A percentile compares a stretch with the other conserved stretches of the same genome.
Evolutionary conservation across 2,888 invertebrate species (phyloP).

Genomic region (Doris montereyensis): DNA sequence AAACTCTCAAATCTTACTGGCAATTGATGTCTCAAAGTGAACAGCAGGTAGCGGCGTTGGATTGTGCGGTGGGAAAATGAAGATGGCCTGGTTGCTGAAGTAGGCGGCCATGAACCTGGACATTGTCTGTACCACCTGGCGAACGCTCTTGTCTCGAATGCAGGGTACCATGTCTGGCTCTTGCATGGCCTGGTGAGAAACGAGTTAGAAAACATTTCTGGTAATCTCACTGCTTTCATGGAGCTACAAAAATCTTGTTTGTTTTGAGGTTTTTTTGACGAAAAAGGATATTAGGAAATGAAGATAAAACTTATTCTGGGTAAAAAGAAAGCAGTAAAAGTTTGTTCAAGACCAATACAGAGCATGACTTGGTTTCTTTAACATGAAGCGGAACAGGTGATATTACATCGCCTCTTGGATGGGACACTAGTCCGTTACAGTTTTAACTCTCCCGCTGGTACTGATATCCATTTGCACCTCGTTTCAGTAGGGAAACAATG

Average conservation of each 20-base stretch:
- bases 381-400: too few relatives aligned
- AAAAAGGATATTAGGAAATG: too few relatives aligned
- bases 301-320: too few relatives aligned
- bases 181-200: conserved; percentile 50
- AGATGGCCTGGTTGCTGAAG: conserved; percentile 68
- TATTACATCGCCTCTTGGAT: too few relatives aligned
- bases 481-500: too few relatives aligned
- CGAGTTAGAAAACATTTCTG: not conserved
- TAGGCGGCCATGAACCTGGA: conserved; percentile 71
- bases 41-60: conserved; percentile 65
- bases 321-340: too few relatives aligned
- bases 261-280: too few relatives aligned
- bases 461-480: too few relatives aligned
- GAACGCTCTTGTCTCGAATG: conserved; percentile 60
- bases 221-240: not conserved
- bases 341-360: too few relatives aligned
- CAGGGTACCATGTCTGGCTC: conserved; percentile 61
- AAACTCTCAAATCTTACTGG: conserved; percentile 53
- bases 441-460: too few relatives aligned
- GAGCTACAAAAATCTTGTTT: not conserved
- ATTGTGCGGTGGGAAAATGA: conserved; percentile 69
- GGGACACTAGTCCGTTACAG: too few relatives aligned
- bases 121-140: conserved; percentile 66
- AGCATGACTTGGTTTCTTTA: too few relatives aligned
- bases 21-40: conserved; percentile 52